Conservation (phyloP, 2,113 vertebrate genomes). For the Chamaetylas fuelleborni region DNA sequence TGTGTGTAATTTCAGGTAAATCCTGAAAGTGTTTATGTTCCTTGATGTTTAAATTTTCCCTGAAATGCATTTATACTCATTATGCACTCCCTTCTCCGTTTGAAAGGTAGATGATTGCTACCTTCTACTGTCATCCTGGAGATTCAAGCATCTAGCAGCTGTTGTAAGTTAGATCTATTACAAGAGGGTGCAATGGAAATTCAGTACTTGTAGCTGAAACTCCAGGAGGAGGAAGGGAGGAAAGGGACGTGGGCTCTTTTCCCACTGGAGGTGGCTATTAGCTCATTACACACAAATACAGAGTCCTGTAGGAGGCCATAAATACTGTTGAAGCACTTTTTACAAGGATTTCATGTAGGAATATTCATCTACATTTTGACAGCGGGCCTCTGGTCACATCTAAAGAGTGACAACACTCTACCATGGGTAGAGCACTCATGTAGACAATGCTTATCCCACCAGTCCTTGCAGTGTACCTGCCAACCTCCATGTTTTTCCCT, state of each 20-base stretch:
- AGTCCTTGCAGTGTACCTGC: not conserved
- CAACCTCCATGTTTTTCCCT: not conserved
- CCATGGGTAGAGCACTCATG: not conserved
- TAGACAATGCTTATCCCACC: not conserved
- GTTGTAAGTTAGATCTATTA: not conserved
- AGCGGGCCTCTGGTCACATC: rapidly evolving
- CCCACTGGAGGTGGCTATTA: not conserved
- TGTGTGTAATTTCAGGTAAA: not conserved
- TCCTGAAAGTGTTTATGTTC: not conserved
- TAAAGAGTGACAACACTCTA: not conserved
- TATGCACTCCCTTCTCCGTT: not conserved
- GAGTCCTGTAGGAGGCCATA: not conserved
- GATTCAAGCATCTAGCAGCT: not conserved
- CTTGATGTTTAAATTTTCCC: not conserved
- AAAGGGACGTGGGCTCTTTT: not conserved
- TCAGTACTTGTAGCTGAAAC: not conserved
- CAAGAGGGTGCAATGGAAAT: not conserved
- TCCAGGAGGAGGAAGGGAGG: not conserved
- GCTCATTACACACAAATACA: not conserved
- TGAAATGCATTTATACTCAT: not conserved
- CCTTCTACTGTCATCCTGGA: not conserved
- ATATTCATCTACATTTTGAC: not conserved
- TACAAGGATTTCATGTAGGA: not conserved
- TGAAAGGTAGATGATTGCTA: not conserved
- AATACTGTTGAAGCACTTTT: not conserved